Evolutionary conservation across 2,113 vertebrate genomes (phyloP), one percentile per base, ranked within the genome.

Genomic region (Pterophyllum scalare): DNA sequence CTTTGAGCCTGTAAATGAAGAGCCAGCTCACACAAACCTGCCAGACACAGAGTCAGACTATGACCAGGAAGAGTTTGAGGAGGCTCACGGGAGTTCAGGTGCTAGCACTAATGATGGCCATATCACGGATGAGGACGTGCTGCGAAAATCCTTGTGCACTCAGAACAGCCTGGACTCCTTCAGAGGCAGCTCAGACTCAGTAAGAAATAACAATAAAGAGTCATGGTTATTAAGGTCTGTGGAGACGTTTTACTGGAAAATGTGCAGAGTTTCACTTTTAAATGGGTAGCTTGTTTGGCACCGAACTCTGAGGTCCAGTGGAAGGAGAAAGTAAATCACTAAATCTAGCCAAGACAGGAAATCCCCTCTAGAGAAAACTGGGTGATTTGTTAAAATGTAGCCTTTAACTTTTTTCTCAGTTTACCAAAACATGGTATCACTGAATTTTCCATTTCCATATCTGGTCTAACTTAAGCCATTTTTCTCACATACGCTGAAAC

Each of bases 51-150:
- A 97, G 87, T 98, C 97, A 0, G 97, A 98, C 89, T 97, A 97
- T 0, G 97, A 98, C 90, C 97, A 97, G 31, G 97, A 98, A 57
- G 97, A 98, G 91, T 97, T 96, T 87, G 97, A 98, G 87, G 96
- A 96, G 83, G 91, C 89, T 46, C 93, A 92, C 4, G 89, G 93
- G 22, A 96, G 95, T 86, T 96, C 92, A 43, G 95, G 94, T 19
- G 96, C 95, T 7, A 96, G 95, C 1, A 91, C 91, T 31, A 97
- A 95, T 2, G 96, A 96, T 24, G 96, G 96, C 59, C 96, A 96
- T 35, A 90, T 96, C 57, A 96, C 96, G 0, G 96, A 96, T 3
- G 96, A 97, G 82, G 96, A 97, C 70, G 86, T 92, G 82, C 79
- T 96, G 75, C 94, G 95, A 17, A 94, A 95, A 83, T 98, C 97